A percentile compares a stretch with the other conserved stretches of the same genome.
phyloP scores from a whole-genome alignment of 2,113 vertebrate species.

The Galeopterus variegatus region DNA sequence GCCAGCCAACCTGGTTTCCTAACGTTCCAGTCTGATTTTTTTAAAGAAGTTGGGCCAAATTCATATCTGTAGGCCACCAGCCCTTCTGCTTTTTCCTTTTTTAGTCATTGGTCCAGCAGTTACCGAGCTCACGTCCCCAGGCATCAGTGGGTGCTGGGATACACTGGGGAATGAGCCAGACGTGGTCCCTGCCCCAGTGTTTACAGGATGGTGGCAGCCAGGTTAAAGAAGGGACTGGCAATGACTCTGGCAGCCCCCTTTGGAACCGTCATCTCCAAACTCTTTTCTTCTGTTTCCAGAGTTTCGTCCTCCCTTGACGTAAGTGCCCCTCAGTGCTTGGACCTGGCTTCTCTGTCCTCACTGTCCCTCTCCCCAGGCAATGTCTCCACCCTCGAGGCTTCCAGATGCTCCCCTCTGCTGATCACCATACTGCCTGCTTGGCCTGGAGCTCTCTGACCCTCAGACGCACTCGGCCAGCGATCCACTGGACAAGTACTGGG shows the following conservation, averaged over 20 bases:
- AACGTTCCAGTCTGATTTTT: slow-evolving; percentile 8
- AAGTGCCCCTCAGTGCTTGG: background rate
- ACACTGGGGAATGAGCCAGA: background rate
- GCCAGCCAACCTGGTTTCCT: slow-evolving; percentile 52
- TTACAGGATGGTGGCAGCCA: background rate
- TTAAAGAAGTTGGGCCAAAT: slow-evolving; percentile 18
- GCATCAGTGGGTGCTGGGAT: background rate
- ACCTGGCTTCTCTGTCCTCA: background rate
- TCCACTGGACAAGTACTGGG: background rate
- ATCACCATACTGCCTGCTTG: background rate
- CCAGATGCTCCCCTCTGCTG: background rate
- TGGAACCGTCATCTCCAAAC: background rate
- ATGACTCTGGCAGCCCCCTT: background rate
- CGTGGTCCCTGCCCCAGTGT: background rate
- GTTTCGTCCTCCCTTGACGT: background rate
- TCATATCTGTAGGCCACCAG: background rate
- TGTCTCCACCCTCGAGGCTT: background rate
- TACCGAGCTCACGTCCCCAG: background rate
- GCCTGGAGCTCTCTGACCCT: background rate
- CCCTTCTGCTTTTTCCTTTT: background rate
- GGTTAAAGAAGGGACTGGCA: background rate
- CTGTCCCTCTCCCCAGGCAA: background rate
- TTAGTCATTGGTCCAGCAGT: background rate
- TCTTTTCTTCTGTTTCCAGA: background rate
- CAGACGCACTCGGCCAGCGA: background rate